These are phyloP conservation scores for Prunella strophiata DNA, from an alignment of 2,797 vertebrate genomes.

Conservation along the genomic window DNA sequence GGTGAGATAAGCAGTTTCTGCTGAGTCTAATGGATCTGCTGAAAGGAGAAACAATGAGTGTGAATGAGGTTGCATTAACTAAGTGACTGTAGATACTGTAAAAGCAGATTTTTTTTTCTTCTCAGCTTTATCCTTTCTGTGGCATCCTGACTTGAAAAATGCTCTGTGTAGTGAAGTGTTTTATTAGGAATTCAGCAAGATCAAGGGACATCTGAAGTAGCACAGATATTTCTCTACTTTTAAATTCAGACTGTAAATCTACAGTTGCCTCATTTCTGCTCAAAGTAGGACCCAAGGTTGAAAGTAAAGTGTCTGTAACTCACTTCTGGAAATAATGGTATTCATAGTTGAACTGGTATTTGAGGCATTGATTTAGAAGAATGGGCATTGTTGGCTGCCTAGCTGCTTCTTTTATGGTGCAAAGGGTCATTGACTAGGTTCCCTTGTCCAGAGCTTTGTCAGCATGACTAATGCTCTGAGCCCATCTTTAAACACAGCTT, in stretches of 20 bases:
- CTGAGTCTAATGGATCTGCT: neutral
- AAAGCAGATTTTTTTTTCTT: neutral
- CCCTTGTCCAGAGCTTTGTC: neutral
- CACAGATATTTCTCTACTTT: neutral
- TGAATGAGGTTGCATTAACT: neutral
- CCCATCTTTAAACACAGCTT: neutral
- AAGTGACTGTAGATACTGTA: neutral
- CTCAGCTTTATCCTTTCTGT: neutral
- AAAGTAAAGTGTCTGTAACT: slow-evolving; percentile 2
- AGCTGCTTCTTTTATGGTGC: neutral
- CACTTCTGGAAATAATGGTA: neutral
- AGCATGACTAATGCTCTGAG: neutral
- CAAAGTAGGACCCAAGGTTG: neutral
- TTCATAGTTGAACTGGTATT: neutral
- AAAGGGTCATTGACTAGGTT: neutral
- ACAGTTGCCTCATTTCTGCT: neutral
- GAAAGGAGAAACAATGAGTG: neutral
- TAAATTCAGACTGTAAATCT: neutral
- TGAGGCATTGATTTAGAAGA: slow-evolving; percentile 17
- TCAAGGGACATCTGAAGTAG: neutral
- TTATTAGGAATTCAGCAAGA: neutral
- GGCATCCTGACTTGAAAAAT: neutral
- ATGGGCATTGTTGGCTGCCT: neutral
- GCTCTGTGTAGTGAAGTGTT: neutral
- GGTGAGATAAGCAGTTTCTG: neutral